These are phyloP conservation scores for Melikaiella ostensackeni DNA, from an alignment of 2,888 invertebrate genomes.

Conservation along the genomic window DNA sequence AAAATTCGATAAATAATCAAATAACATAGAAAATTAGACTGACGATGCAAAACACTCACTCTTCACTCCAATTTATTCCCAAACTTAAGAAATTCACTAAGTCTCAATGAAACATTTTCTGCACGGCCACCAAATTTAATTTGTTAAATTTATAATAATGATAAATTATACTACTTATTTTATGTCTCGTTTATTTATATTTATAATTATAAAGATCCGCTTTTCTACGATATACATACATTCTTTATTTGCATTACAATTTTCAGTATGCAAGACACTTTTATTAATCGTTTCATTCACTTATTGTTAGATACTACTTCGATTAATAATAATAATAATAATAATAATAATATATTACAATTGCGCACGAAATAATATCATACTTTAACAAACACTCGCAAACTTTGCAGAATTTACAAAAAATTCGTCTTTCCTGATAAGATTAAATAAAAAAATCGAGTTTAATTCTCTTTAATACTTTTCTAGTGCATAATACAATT, in stretches of 20 bases:
- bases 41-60: neutral
- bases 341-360: slow-evolving; percentile 15
- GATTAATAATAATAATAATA: slow-evolving; percentile 15
- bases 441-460: neutral
- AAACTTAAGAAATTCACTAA: neutral
- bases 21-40: neutral
- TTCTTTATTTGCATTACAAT: neutral
- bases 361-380: slow-evolving; percentile 27
- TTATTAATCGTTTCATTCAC: slow-evolving; percentile 20
- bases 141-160: neutral
- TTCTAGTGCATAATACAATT: neutral
- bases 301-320: slow-evolving; percentile 2
- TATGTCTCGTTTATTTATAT: slow-evolving; percentile 5
- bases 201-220: slow-evolving; percentile 11
- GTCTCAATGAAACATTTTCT: neutral
- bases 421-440: neutral
- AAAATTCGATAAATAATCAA: neutral
- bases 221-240: slow-evolving; percentile 21
- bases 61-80: neutral
- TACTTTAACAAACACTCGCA: neutral
- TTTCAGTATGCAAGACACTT: slow-evolving; percentile 12
- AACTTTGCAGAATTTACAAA: neutral
- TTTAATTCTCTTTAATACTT: neutral
- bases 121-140: neutral
- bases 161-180: neutral